A percentile compares a stretch with the other conserved stretches of the same genome.
These are phyloP conservation scores for Sardina pilchardus DNA, from an alignment of 2,113 vertebrate species.

Conservation along the genomic window DNA sequence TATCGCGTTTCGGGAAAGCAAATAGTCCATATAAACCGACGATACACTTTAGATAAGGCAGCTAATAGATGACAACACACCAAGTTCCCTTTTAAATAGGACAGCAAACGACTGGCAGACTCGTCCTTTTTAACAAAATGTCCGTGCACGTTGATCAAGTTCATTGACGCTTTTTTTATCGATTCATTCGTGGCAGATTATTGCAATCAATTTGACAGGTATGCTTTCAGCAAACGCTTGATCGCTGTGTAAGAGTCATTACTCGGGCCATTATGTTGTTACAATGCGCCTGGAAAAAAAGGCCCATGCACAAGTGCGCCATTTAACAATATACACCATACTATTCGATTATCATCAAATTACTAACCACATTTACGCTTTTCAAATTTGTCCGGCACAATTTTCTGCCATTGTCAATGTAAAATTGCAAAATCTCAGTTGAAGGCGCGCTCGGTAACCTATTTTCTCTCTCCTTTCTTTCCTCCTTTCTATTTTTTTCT, in stretches of 20 bases:
- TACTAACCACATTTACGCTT: constrained; percentile 25
- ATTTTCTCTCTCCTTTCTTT: neutral
- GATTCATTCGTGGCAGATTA: constrained; percentile 49
- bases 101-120: neutral
- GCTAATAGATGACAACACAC: constrained; percentile 12
- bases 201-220: constrained; percentile 61
- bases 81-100: constrained; percentile 15
- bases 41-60: constrained; percentile 16
- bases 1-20: neutral
- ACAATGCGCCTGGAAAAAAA: constrained; percentile 63
- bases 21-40: constrained; percentile 10
- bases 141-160: neutral
- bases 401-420: constrained; percentile 33
- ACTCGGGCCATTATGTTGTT: constrained; percentile 74
- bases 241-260: constrained; percentile 73
- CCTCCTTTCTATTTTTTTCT: constrained; percentile 40
- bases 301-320: constrained; percentile 43
- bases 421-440: constrained; percentile 45
- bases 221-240: constrained; percentile 58
- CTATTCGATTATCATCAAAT: constrained; percentile 39
- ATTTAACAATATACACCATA: constrained; percentile 36
- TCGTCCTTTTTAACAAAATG: constrained; percentile 15
- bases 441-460: neutral
- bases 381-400: constrained; percentile 33
- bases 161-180: constrained; percentile 46